These are phyloP conservation scores for Hylaeus anthracinus DNA, from an alignment of 1,140 invertebrate species.

Conservation along the genomic window DNA sequence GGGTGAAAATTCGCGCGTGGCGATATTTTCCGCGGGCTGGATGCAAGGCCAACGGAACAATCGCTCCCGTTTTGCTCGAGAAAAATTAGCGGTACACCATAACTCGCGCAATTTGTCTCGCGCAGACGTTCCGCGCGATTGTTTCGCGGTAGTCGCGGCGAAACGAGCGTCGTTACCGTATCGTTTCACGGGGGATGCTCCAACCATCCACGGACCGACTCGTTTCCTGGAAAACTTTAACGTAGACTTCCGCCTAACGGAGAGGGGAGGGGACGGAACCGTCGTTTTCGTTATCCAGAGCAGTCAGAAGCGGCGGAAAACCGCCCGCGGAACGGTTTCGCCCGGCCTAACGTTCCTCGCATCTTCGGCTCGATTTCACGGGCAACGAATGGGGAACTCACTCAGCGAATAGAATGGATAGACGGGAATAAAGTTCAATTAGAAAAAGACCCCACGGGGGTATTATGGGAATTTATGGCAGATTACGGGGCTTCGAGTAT, in stretches of 20 bases:
- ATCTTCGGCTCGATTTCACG: not conserved
- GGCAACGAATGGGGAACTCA: not conserved
- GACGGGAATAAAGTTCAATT: not conserved
- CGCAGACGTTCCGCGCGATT: constrained; percentile 29
- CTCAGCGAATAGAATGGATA: not conserved
- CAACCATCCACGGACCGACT: not conserved
- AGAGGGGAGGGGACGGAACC: not conserved
- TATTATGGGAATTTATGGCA: constrained; percentile 15
- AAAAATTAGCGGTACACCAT: constrained; percentile 32
- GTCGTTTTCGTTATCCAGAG: constrained; percentile 30
- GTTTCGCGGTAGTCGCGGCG: constrained; percentile 21
- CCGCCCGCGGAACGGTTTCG: constrained; percentile 27
- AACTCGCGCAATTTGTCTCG: constrained; percentile 37
- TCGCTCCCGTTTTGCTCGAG: not conserved
- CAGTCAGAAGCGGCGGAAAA: not conserved
- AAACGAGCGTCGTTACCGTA: constrained; percentile 47
- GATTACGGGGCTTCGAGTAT: not conserved
- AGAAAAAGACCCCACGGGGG: not conserved
- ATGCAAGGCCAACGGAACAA: constrained; percentile 5
- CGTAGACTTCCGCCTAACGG: constrained; percentile 3
- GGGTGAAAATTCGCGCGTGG: constrained; percentile 24
- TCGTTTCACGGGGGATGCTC: constrained; percentile 34
- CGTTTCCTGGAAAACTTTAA: constrained; percentile 28
- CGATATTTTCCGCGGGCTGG: constrained; percentile 12
- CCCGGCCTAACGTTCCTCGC: not conserved